Evolutionary conservation across 2,797 vertebrate species (phyloP).

Genomic region (Urosaurus nigricauda): DNA sequence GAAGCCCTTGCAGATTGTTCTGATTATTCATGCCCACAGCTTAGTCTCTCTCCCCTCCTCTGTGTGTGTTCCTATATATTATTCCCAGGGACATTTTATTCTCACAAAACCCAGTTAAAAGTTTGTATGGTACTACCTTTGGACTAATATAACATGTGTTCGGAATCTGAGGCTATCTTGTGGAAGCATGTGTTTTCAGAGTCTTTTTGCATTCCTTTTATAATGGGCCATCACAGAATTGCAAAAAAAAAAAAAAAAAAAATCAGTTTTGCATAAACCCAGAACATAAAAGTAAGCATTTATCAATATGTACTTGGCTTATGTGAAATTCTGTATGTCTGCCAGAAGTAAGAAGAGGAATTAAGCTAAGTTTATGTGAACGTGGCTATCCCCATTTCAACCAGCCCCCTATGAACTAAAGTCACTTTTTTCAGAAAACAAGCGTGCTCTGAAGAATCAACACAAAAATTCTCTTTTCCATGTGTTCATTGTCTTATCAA

Average conservation of each 20-base stretch:
- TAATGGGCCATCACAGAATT: slow-evolving; percentile 44
- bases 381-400: no score
- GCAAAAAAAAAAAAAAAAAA: slow-evolving; percentile 22
- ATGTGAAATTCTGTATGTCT: background rate
- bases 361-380: no score
- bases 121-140: slow-evolving; percentile 62
- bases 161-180: slow-evolving; percentile 59
- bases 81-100: slow-evolving; percentile 68
- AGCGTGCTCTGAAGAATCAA: no score
- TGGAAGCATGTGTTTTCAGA: slow-evolving; percentile 56
- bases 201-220: slow-evolving; percentile 52
- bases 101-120: slow-evolving; percentile 72
- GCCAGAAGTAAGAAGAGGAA: no score
- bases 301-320: background rate
- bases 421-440: no score
- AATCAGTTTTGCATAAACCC: slow-evolving; percentile 38
- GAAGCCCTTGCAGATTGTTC: slow-evolving; percentile 84
- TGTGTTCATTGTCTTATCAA: no score
- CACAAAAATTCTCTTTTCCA: no score
- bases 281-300: slow-evolving; percentile 10
- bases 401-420: no score
- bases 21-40: slow-evolving; percentile 83
- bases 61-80: slow-evolving; percentile 63
- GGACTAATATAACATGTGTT: slow-evolving; percentile 38
- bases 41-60: slow-evolving; percentile 72